Conservation (phyloP, 2,888 invertebrate genomes). For the Platerodrilus igneus region DNA sequence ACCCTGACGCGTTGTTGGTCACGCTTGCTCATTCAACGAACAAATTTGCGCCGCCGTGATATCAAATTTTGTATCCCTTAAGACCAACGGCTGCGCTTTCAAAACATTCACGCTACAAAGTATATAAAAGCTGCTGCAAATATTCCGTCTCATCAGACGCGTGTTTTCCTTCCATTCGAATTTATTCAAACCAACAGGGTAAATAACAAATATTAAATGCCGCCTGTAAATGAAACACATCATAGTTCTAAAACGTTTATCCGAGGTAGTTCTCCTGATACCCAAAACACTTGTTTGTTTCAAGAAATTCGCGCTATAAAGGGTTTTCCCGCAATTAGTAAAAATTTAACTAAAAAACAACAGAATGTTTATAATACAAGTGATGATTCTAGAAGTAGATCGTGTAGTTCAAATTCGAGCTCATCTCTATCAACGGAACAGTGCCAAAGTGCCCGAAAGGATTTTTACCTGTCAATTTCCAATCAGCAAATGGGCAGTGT, state of each 20-base stretch:
- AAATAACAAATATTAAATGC: conserved; percentile 12
- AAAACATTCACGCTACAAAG: conserved; percentile 34
- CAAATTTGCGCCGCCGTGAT: too few species aligned
- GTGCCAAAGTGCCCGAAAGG: conserved; percentile 34
- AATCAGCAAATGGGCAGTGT: conserved; percentile 52
- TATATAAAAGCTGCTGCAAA: conserved; percentile 39
- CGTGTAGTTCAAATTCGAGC: conserved; percentile 48
- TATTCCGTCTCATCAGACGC: conserved; percentile 30
- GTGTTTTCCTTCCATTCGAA: conserved; percentile 17
- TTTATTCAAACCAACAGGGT: conserved; percentile 11
- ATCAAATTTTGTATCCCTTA: too few species aligned
- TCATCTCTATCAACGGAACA: conserved; percentile 42
- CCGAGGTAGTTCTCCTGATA: conserved; percentile 32
- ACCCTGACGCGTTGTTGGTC: too few species aligned
- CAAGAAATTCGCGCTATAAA: conserved; percentile 57
- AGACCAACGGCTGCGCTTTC: conserved; percentile 33
- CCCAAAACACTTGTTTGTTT: conserved; percentile 45
- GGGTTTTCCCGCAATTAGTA: conserved; percentile 62
- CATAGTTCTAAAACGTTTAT: conserved; percentile 35
- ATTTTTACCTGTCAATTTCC: conserved; percentile 40
- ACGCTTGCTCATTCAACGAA: too few species aligned
- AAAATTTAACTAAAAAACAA: conserved; percentile 56
- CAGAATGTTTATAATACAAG: conserved; percentile 48
- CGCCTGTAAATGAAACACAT: conserved; percentile 25
- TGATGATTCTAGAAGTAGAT: conserved; percentile 49